Evolutionary conservation across 2,797 vertebrate species (phyloP).

Genomic region (Cetoscarus ocellatus): DNA sequence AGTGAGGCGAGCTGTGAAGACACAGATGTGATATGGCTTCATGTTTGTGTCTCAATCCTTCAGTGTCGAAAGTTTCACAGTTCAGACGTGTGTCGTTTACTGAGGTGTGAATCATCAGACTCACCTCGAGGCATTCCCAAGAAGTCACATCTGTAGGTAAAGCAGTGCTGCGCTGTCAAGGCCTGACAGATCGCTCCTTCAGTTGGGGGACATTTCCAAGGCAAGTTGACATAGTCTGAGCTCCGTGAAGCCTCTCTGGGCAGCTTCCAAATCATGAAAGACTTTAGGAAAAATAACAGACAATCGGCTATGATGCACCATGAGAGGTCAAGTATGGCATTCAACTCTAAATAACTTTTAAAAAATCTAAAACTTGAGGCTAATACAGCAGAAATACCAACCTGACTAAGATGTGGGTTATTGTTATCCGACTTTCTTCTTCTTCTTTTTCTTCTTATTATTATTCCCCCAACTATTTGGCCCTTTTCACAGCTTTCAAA

Average conservation of each 20-base stretch:
- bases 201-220: constrained; percentile 62
- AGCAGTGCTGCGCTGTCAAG: constrained; percentile 82
- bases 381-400: constrained; percentile 59
- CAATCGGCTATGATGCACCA: constrained; percentile 35
- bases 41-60: background rate
- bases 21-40: background rate
- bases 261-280: constrained; percentile 80
- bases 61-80: constrained; percentile 1
- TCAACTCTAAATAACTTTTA: background rate
- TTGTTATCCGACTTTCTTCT: too few relatives aligned
- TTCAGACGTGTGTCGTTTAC: constrained; percentile 4
- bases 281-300: constrained; percentile 59
- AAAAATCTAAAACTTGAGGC: constrained; percentile 30
- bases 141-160: constrained; percentile 83
- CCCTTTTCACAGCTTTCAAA: too few relatives aligned
- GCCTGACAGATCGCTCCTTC: constrained; percentile 71
- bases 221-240: constrained; percentile 40
- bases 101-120: constrained; percentile 7
- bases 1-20: background rate
- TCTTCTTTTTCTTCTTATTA: too few relatives aligned
- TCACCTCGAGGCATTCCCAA: constrained; percentile 77
- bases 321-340: constrained; percentile 45
- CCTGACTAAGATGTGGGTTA: constrained; percentile 80
- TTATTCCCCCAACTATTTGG: too few relatives aligned
- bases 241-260: constrained; percentile 56